Conservation (phyloP, 2,888 invertebrate species). For the Spatulosminthurus flaviceps region DNA sequence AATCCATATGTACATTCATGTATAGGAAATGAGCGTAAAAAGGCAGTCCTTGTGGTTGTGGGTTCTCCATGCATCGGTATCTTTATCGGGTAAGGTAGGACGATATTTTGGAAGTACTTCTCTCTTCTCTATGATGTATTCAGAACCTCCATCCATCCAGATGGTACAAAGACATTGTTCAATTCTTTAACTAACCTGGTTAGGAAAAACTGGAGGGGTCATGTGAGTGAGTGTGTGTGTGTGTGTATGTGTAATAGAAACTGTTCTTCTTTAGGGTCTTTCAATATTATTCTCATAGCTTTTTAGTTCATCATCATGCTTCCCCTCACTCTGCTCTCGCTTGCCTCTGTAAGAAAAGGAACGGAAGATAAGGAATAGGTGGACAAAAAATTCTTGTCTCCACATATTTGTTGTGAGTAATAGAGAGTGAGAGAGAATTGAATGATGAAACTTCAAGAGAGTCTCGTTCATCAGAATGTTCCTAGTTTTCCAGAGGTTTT, state of each 20-base stretch:
- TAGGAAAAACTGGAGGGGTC: conserved; percentile 51
- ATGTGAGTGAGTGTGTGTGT: conserved; percentile 16
- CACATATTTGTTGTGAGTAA: no score
- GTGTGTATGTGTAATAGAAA: not conserved
- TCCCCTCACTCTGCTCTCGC: not conserved
- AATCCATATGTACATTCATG: no score
- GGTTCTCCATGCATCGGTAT: conserved; percentile 19
- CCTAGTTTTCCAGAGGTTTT: no score
- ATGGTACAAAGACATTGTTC: conserved; percentile 55
- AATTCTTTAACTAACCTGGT: conserved; percentile 47
- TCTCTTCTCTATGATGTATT: conserved; percentile 14
- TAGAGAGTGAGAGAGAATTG: no score
- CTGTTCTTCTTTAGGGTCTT: conserved; percentile 28
- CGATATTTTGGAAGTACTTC: conserved; percentile 25
- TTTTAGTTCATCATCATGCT: conserved; percentile 13
- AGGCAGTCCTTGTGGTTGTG: conserved; percentile 39
- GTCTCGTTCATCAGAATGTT: no score
- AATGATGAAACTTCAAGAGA: no score
- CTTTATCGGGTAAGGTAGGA: conserved; percentile 31
- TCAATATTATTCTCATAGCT: conserved; percentile 22
- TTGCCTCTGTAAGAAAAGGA: not conserved
- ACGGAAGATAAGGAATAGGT: not conserved
- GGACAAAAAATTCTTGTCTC: not conserved
- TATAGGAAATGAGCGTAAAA: conserved; percentile 35
- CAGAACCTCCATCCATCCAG: conserved; percentile 46